Evolutionary conservation across 2,797 vertebrate species (phyloP), one percentile per base, ranked within the genome.

Genomic region (Falco peregrinus): DNA sequence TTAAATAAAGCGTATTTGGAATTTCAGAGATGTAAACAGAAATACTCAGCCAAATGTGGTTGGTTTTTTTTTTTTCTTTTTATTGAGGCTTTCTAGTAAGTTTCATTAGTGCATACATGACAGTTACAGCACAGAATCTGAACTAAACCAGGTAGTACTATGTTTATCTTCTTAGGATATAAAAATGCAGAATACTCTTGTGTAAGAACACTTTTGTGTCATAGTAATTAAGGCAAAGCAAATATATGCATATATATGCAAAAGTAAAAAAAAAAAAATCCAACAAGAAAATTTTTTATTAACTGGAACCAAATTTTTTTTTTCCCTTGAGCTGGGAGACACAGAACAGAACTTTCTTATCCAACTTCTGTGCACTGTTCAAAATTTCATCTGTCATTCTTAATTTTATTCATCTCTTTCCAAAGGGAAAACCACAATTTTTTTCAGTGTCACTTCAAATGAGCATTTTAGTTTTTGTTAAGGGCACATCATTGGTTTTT

Each of bases 401-500:
- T 71, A 37, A 31, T 64, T 86, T 47, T 43, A 37, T 48, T 78
- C 5, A 41, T 29, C 5, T 74, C 17, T 78, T 84, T 87, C 16
- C 7, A 56, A 67, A 65, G 10, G 7, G 5, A 26, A 35, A 56
- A 70, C 61, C n/a, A 14, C 1, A 12, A 3, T 2, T 33, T 57
- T 39, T 63, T 59, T 47, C 25, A 50, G 5, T 35, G 2, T 59
- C 5, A 70, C 14, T 84, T 87, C 18, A 81, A 61, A 25, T 18
- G 8, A 59, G 7, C 6, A 24, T 74, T 92, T 82, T 75, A 25
- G 1, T 16, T 85, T 87, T 82, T 59, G 16, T 2, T 70, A 64
- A 54, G 5, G 13, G 3, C 8, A 28, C 4, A 35, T 53, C 1
- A 12, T 22, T 71, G 4, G 0, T 18, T 79, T 53, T 50, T 18